Conservation (phyloP, 1,140 invertebrate species). For the Asbolus verrucosus region DNA sequence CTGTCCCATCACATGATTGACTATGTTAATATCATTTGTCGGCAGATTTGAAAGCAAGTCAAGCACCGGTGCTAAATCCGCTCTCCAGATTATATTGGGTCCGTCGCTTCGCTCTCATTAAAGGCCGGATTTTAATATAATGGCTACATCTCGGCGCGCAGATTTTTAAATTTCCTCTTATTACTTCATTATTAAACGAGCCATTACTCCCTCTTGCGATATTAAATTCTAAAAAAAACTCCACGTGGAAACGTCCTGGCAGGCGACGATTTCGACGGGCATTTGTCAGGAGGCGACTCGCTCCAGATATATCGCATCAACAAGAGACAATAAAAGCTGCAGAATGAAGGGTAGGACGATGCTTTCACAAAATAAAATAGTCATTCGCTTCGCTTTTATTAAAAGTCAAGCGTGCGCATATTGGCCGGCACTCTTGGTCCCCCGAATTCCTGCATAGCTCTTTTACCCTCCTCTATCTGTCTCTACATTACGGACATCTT, state of each 20-base stretch:
- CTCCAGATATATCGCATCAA: constrained; percentile 31
- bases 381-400: constrained; percentile 62
- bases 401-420: constrained; percentile 63
- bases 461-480: constrained; percentile 47
- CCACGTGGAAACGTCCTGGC: background rate
- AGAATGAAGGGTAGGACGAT: constrained; percentile 40
- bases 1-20: constrained; percentile 58
- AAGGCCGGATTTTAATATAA: constrained; percentile 32
- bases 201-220: constrained; percentile 5
- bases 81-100: constrained; percentile 55
- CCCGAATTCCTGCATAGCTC: constrained; percentile 51
- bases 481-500: constrained; percentile 52
- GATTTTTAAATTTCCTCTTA: constrained; percentile 39
- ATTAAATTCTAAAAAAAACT: constrained; percentile 21
- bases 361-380: constrained; percentile 58
- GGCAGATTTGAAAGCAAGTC: constrained; percentile 55
- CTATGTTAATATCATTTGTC: constrained; percentile 63
- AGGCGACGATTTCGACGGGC: background rate
- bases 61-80: constrained; percentile 58
- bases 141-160: constrained; percentile 12
- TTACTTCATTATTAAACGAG: constrained; percentile 34
- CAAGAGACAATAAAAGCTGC: constrained; percentile 50
- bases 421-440: constrained; percentile 50
- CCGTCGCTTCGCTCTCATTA: constrained; percentile 37
- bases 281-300: too few species aligned